Base-by-base conservation (phyloP, 2,797 vertebrate species). In the Channa striata region DNA sequence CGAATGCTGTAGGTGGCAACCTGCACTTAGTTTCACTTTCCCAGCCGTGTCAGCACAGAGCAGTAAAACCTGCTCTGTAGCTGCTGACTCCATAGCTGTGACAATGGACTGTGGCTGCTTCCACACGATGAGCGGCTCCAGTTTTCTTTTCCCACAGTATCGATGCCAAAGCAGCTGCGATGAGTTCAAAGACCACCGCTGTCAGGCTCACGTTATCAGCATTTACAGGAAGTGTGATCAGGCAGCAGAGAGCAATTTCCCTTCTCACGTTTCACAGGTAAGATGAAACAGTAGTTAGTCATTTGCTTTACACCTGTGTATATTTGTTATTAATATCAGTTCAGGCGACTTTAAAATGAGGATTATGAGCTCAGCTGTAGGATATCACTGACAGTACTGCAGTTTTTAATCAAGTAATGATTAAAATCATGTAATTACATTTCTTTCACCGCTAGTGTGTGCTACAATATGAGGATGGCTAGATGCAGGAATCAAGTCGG, bases 161-260 rank as follows among this genome's bases (percentile, higher is more conserved):
- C 13, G 8, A 4, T 47, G 19, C 59, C 9, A 12, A n/a, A 47
- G 19, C 39, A 52, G 42, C 48, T 9, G 14, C 16, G 25, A 43
- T 37, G 25, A 8, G 4, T 43, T 70, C 20, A 14, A 19, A 1
- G 11, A 54, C 42, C 1, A 10, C 13, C 37, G 6, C 6, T 46
- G 46, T 11, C 19, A 14, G n/a, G n/a, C n/a, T n/a, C 11, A 48
- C 14, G 17, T 64, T 8, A 59, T 52, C 16, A 16, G 16, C 3
- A 52, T 52, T 42, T 65, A 48, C 42, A 69, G 53, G 40, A 46
- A 46, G 6, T 5, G 2, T 8, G 49, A 65, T 20, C 49, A 43
- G 54, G 20, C 37, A 50, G 30, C 20, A 64, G 66, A 36, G 48
- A 46, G 52, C 4, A 5, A 4, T 17, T 39, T 48, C 10, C 0